Conservation (phyloP, 2,888 invertebrate species). For the Lampropteryx suffumata region DNA sequence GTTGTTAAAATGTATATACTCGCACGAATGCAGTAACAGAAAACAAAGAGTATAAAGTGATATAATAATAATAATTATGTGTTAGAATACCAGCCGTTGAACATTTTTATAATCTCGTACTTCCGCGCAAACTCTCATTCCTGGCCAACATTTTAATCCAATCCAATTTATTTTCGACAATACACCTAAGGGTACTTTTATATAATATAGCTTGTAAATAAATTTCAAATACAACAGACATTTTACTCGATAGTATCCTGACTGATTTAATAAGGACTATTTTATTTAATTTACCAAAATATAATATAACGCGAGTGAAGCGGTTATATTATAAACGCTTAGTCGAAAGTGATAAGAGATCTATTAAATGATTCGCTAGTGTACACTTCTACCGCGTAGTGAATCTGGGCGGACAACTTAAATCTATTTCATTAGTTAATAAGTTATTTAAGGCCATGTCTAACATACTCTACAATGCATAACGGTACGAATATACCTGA, state of each 20-base stretch:
- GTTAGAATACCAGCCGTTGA: conserved; percentile 16
- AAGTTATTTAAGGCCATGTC: conserved; percentile 32
- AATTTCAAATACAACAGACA: conserved; percentile 31
- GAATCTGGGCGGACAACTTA: conserved; percentile 41
- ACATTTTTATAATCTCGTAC: conserved; percentile 15
- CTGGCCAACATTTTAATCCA: conserved; percentile 20
- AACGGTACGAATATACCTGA: not conserved
- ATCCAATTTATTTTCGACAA: conserved; percentile 25
- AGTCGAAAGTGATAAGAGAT: conserved; percentile 52
- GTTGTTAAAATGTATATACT: not conserved
- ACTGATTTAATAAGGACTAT: conserved; percentile 33
- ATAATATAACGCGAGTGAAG: conserved; percentile 50
- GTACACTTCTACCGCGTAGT: conserved; percentile 44
- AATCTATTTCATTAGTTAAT: conserved; percentile 25
- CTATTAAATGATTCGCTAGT: conserved; percentile 64
- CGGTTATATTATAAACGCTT: conserved; percentile 51
- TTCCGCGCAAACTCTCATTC: conserved; percentile 21
- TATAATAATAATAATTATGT: not conserved
- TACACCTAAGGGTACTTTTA: conserved; percentile 13
- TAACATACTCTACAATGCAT: conserved; percentile 21
- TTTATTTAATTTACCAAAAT: conserved; percentile 41
- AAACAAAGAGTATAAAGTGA: not conserved
- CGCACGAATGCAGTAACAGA: not conserved
- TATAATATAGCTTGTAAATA: conserved; percentile 25
- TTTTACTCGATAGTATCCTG: conserved; percentile 26